Evolutionary conservation across 2,888 invertebrate genomes (phyloP), one percentile per base, ranked within the genome.

Genomic region (Plagodis pulveraria): DNA sequence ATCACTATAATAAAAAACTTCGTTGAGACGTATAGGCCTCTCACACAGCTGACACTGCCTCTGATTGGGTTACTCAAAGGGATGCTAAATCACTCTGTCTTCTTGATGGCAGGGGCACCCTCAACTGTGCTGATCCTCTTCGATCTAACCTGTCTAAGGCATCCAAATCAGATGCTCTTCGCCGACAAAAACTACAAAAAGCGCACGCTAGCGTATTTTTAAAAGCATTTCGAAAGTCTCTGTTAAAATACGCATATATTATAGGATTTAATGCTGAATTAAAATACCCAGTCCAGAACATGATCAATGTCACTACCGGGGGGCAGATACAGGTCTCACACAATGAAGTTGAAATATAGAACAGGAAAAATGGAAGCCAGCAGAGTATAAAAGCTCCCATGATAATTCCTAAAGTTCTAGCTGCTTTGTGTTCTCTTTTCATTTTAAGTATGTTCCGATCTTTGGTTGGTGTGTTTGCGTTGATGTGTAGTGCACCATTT

Each of bases 211-310:
- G 89, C 10, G 98, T 98, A 83, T 97, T 97, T 87, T 97, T 97
- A 93, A 99, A 99, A 55, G 99, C 99, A 84, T 98, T 97, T 85
- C 99, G 95, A 89, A 99, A 99, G 92, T 99, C 99, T 75, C 98
- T 95, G 91, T 99, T 99, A 93, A 99, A 99, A 89, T 99, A 99
- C 70, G 99, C 99, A 91, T 99, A 99, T 77, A 99, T 98, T 50
- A 99, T 94, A 2, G 99, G 99, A 91, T 99, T 99, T 55, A 99
- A 94, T 50, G 98, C 98, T 5, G 99, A 99, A 87, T 99, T 99
- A 86, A 98, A 98, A 89, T 99, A 99, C 60, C 99, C 99, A 84
- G 99, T 98, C 99, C 99, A 99, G 92, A 99, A 99, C 74, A 99
- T 95, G 58, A 98, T 94, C 62, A 97, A 96, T 54, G 98, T 97